Evolutionary conservation across 2,113 vertebrate genomes (phyloP).

Genomic region (Nothoprocta pentlandii): DNA sequence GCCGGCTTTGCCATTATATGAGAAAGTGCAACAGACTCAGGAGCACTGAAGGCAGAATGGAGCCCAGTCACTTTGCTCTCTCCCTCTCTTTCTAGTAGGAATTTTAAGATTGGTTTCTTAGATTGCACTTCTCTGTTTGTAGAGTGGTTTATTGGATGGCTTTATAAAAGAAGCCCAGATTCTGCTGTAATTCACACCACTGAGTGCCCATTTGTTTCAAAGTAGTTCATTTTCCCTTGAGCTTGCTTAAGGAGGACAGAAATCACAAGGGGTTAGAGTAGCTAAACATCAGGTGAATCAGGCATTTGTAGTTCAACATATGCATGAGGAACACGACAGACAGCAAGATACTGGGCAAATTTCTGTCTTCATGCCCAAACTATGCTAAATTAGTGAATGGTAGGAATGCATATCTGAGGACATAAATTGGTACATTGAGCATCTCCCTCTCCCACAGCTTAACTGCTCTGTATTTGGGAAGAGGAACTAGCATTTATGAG

Average conservation of each 20-base stretch:
- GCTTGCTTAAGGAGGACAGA: background rate
- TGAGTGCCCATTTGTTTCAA: fast-evolving
- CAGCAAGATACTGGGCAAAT: background rate
- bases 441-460: background rate
- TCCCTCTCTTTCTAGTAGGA: background rate
- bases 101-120: background rate
- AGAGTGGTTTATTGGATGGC: background rate
- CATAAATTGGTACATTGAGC: background rate
- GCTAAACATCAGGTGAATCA: background rate
- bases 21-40: background rate
- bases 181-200: background rate
- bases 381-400: background rate
- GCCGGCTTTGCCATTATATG: fast-evolving
- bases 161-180: background rate
- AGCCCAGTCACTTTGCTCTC: background rate
- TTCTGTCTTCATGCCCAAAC: background rate
- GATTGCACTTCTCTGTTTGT: background rate
- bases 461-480: background rate
- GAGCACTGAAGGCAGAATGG: background rate
- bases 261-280: background rate
- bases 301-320: background rate
- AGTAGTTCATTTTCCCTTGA: background rate
- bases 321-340: fast-evolving
- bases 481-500: background rate
- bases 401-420: background rate